Evolutionary conservation across 2,888 invertebrate genomes (phyloP).

Genomic region (Cheilosia impressa): DNA sequence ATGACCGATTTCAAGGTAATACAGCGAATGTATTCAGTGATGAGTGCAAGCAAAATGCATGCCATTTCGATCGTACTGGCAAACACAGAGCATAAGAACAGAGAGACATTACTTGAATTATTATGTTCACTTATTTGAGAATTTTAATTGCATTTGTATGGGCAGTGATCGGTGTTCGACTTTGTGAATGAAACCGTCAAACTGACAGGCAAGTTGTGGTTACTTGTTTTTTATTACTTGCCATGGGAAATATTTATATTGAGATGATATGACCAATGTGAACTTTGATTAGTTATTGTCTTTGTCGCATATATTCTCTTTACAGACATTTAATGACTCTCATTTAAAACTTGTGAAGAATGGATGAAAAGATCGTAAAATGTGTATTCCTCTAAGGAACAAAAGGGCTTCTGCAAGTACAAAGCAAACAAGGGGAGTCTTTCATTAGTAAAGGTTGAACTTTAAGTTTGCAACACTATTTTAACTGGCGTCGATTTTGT

Average conservation of each 20-base stretch:
- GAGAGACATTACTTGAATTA: slow-evolving; percentile 27
- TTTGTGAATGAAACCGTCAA: slow-evolving; percentile 18
- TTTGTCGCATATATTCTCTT: slow-evolving; percentile 1
- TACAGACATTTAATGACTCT: too few relatives aligned
- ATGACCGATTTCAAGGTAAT: slow-evolving; percentile 70
- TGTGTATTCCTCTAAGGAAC: too few relatives aligned
- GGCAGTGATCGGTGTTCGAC: background rate
- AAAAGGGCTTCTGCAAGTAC: too few relatives aligned
- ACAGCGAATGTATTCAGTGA: slow-evolving; percentile 21
- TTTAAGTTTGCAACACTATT: too few relatives aligned
- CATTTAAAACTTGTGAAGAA: too few relatives aligned
- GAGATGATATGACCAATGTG: background rate
- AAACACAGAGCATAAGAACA: background rate
- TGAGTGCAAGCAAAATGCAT: slow-evolving; percentile 33
- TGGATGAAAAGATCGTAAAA: too few relatives aligned
- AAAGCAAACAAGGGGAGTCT: too few relatives aligned
- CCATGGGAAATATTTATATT: slow-evolving; percentile 5
- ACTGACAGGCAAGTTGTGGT: background rate
- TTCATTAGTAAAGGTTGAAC: too few relatives aligned
- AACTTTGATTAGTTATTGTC: background rate
- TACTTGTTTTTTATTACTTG: background rate
- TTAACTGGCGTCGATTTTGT: too few relatives aligned
- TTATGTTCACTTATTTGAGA: slow-evolving; percentile 22
- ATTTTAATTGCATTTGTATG: slow-evolving; percentile 37
- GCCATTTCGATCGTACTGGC: slow-evolving; percentile 7